These are phyloP conservation scores for Cydia strobilella DNA, from an alignment of 1,140 invertebrate genomes.

Conservation along the genomic window DNA sequence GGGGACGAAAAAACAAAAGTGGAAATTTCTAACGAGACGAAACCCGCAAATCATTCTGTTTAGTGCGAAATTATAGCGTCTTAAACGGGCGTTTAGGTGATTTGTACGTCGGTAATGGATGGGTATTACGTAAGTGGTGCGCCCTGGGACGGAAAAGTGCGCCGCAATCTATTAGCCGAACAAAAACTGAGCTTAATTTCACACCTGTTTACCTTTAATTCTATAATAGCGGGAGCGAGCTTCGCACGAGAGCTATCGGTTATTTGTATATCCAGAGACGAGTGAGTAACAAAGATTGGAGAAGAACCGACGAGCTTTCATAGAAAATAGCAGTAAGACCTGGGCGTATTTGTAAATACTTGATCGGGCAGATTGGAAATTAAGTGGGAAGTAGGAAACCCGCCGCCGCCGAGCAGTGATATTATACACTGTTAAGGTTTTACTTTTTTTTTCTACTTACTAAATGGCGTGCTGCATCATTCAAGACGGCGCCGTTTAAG, in stretches of 20 bases:
- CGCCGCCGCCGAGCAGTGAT: too few species aligned
- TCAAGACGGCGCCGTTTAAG: too few species aligned
- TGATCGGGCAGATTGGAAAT: too few species aligned
- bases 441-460: too few species aligned
- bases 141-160: slow-evolving; percentile 60
- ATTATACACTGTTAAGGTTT: too few species aligned
- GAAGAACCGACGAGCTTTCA: not conserved
- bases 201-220: slow-evolving; percentile 78
- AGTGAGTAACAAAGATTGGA: not conserved
- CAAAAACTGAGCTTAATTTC: slow-evolving; percentile 77
- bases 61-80: slow-evolving; percentile 77
- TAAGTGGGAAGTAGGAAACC: too few species aligned
- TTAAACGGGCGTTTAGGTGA: slow-evolving; percentile 72
- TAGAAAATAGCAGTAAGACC: not conserved
- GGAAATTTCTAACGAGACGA: slow-evolving; percentile 75
- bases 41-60: slow-evolving; percentile 73
- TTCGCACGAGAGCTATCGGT: slow-evolving; percentile 48
- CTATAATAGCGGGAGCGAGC: slow-evolving; percentile 67
- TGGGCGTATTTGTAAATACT: too few species aligned
- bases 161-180: slow-evolving; percentile 68
- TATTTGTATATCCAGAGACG: slow-evolving; percentile 43
- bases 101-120: slow-evolving; percentile 64
- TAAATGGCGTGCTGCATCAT: too few species aligned
- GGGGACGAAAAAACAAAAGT: slow-evolving; percentile 73
- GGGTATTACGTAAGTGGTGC: slow-evolving; percentile 65